These are phyloP conservation scores for Cerceris rybyensis DNA, from an alignment of 2,888 invertebrate genomes.

Conservation along the genomic window DNA sequence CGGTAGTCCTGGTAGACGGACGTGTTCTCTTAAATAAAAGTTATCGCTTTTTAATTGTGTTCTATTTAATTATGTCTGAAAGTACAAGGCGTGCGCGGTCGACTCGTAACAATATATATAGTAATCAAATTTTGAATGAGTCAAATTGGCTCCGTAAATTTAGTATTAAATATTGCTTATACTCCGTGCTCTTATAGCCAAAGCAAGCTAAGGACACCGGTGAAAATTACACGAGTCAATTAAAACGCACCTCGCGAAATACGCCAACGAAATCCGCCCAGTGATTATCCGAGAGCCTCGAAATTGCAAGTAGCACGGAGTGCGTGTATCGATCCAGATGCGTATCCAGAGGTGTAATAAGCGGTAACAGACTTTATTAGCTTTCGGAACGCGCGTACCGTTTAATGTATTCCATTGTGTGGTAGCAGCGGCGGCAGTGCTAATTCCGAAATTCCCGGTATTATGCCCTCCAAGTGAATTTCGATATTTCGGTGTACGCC, in stretches of 20 bases:
- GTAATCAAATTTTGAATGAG: too few relatives aligned
- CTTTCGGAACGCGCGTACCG: conserved; percentile 68
- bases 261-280: neutral
- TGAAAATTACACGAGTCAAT: conserved; percentile 1
- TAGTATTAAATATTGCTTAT: neutral
- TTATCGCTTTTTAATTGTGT: too few relatives aligned
- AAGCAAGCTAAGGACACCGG: neutral
- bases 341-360: conserved; percentile 69
- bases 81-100: too few relatives aligned
- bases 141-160: too few relatives aligned
- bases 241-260: conserved; percentile 7
- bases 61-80: too few relatives aligned
- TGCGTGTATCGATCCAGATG: conserved; percentile 61
- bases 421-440: conserved; percentile 61
- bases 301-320: conserved; percentile 10
- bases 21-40: too few relatives aligned
- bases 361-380: conserved; percentile 75
- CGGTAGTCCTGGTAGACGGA: too few relatives aligned
- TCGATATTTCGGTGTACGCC: conserved; percentile 67
- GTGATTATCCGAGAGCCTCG: neutral
- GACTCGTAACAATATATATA: too few relatives aligned
- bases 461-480: conserved; percentile 75
- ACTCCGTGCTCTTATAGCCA: neutral
- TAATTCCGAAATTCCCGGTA: conserved; percentile 74
- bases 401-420: conserved; percentile 77